A percentile compares a stretch with the other conserved stretches of the same genome.
Evolutionary conservation across 2,797 vertebrate genomes (phyloP).

Genomic region (Gymnopithys bicolor): DNA sequence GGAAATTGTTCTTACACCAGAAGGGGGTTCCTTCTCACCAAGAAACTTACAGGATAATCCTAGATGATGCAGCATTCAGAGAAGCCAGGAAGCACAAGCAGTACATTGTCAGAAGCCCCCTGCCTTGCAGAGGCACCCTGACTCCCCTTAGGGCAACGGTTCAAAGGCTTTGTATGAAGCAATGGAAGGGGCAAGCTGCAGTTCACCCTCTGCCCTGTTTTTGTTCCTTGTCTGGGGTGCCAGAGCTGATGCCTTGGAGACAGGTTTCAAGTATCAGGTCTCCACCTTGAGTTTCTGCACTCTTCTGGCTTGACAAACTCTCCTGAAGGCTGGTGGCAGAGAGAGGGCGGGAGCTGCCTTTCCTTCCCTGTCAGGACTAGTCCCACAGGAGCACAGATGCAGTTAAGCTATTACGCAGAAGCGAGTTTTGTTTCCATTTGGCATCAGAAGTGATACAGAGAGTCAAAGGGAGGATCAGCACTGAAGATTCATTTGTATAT

Average conservation of each 20-base stretch:
- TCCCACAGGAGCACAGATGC: neutral
- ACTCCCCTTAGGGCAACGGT: conserved; percentile 43
- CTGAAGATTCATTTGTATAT: conserved; percentile 26
- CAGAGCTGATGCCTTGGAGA: neutral
- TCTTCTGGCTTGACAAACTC: neutral
- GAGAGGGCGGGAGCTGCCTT: neutral
- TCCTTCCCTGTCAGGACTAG: neutral
- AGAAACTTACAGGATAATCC: neutral
- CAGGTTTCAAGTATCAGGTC: neutral
- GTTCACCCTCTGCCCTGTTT: neutral
- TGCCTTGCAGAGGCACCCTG: conserved; percentile 10
- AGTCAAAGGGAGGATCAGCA: conserved; percentile 24
- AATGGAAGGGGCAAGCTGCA: neutral
- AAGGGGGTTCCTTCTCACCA: conserved; percentile 4
- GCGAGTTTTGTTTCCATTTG: conserved; percentile 49
- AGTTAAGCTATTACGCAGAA: neutral
- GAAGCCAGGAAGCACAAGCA: conserved; percentile 11
- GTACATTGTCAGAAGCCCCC: conserved; percentile 43
- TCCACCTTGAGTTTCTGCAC: neutral
- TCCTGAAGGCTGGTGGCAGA: neutral
- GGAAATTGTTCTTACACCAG: neutral
- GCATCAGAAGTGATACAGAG: conserved; percentile 17
- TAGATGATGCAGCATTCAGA: neutral
- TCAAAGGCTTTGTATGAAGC: conserved; percentile 34
- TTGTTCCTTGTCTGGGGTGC: neutral